A percentile compares a stretch with the other conserved stretches of the same genome.
phyloP scores from a whole-genome alignment of 2,797 vertebrate genomes.

The Protonibea diacanthus region DNA sequence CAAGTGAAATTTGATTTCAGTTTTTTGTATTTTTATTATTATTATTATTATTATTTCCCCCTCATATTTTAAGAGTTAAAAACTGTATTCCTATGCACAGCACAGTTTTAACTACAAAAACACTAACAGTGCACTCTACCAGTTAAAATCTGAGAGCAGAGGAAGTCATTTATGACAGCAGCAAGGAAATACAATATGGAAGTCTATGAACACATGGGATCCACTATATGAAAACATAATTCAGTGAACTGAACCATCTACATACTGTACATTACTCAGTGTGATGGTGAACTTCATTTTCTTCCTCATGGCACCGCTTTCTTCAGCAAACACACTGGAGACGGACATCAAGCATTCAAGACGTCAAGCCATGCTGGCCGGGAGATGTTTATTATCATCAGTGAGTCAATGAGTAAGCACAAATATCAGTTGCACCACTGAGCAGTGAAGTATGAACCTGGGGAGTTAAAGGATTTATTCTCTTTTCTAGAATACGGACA shows the following conservation, averaged over 20 bases:
- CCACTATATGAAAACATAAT: not conserved
- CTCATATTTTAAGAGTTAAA: too few species aligned
- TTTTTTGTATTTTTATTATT: too few species aligned
- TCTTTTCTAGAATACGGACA: not conserved
- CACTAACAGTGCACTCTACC: too few species aligned
- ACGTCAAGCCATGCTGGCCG: constrained; percentile 10
- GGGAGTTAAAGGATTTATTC: not conserved
- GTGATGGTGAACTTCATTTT: constrained; percentile 1
- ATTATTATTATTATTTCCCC: too few species aligned
- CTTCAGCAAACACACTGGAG: not conserved
- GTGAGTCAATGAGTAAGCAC: constrained; percentile 2
- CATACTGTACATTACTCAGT: not conserved
- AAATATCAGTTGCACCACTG: not conserved
- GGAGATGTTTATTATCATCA: constrained; percentile 24
- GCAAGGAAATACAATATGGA: not conserved
- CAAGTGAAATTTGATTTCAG: too few species aligned
- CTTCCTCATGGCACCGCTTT: constrained; percentile 9
- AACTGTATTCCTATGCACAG: too few species aligned
- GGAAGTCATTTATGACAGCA: not conserved
- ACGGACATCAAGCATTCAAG: constrained; percentile 26
- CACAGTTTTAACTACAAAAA: too few species aligned
- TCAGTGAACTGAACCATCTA: not conserved
- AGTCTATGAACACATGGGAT: not conserved
- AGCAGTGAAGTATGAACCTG: not conserved
- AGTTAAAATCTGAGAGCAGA: too few species aligned